These are phyloP conservation scores for Alosa alosa DNA, from an alignment of 2,113 vertebrate genomes.

Conservation along the genomic window DNA sequence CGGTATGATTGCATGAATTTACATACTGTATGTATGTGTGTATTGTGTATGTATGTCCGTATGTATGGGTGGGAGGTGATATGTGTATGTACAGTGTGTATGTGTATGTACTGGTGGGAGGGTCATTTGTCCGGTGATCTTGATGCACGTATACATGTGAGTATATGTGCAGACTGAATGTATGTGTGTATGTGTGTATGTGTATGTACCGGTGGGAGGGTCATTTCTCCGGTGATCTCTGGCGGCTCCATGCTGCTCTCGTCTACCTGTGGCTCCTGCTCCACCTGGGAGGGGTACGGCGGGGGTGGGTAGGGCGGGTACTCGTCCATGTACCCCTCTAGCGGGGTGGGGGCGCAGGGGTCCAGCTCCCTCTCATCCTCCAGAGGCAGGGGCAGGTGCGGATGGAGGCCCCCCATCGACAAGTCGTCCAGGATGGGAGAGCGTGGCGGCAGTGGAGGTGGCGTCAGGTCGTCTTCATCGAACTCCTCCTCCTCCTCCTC, in stretches of 20 bases:
- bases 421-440: constrained; percentile 56
- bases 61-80: no score
- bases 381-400: constrained; percentile 23
- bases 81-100: no score
- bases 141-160: constrained; percentile 31
- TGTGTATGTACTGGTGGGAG: constrained; percentile 74
- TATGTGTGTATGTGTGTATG: background rate
- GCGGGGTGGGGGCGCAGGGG: constrained; percentile 42
- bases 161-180: no score
- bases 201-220: constrained; percentile 75
- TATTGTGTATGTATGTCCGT: no score
- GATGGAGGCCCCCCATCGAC: constrained; percentile 27
- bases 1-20: background rate
- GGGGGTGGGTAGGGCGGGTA: constrained; percentile 89
- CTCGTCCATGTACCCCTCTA: constrained; percentile 79
- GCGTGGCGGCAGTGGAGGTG: constrained; percentile 58
- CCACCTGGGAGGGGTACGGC: constrained; percentile 79
- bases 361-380: constrained; percentile 63
- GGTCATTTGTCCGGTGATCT: constrained; percentile 82
- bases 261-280: constrained; percentile 71
- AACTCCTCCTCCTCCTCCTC: constrained; percentile 17
- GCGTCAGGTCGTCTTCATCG: constrained; percentile 54
- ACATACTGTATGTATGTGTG: background rate
- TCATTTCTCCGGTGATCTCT: constrained; percentile 83
- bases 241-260: constrained; percentile 78